Conservation (phyloP, 2,113 vertebrate species). For the Empidonax traillii region DNA sequence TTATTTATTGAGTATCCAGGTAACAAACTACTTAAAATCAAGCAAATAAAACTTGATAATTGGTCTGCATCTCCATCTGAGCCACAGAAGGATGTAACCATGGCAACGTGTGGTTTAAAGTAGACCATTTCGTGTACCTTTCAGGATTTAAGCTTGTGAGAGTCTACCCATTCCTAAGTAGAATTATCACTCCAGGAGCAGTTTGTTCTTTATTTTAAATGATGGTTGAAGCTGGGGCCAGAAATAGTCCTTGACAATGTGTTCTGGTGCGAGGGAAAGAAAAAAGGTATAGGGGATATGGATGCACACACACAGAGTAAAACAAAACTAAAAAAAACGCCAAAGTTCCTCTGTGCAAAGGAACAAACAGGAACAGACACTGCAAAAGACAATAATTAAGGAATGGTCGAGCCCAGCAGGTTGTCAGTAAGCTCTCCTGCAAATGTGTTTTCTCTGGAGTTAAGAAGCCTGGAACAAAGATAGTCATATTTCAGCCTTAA, state of each 20-base stretch:
- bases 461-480: background rate
- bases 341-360: background rate
- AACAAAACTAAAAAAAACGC: background rate
- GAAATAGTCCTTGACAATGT: conserved; percentile 48
- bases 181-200: conserved; percentile 67
- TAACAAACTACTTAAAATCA: conserved; percentile 83
- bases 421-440: conserved; percentile 25
- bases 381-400: conserved; percentile 49
- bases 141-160: conserved; percentile 73
- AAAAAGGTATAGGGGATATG: background rate
- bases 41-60: conserved; percentile 82
- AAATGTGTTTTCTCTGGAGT: background rate
- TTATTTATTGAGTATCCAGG: too few species aligned
- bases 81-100: conserved; percentile 74
- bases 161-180: conserved; percentile 69
- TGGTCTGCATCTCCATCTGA: conserved; percentile 75
- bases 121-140: conserved; percentile 72
- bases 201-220: conserved; percentile 66
- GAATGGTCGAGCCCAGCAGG: background rate
- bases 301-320: background rate
- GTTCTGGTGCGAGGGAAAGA: background rate
- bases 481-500: background rate
- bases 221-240: conserved; percentile 5
- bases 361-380: conserved; percentile 20
- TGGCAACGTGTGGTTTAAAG: conserved; percentile 69